Percentiles rank a stretch among this genome's conserved stretches.
phyloP scores from a whole-genome alignment of 2,113 vertebrate species.

The Recurvirostra avosetta region DNA sequence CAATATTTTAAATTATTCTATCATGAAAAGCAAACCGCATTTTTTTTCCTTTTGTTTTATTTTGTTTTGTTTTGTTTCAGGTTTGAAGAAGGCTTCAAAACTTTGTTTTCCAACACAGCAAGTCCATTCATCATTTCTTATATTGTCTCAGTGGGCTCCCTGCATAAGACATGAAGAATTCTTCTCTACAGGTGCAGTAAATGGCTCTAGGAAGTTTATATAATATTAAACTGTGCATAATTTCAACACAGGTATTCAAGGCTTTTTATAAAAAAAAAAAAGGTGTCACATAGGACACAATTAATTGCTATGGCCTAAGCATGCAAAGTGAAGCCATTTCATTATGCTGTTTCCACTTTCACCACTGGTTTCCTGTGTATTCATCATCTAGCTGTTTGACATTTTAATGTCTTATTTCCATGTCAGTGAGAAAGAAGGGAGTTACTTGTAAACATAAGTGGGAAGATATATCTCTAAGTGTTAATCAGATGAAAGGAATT shows the following conservation, averaged over 20 bases:
- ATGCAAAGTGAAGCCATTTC: neutral
- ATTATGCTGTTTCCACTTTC: neutral
- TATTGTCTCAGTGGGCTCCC: neutral
- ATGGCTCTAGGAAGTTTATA: neutral
- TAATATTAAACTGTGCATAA: neutral
- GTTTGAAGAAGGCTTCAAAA: neutral
- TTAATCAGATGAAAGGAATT: constrained; percentile 5
- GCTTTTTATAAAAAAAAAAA: neutral
- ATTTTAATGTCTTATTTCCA: neutral
- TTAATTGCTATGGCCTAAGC: neutral
- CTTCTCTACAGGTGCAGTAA: neutral
- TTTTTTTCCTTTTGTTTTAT: neutral
- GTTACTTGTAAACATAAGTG: neutral
- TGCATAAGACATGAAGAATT: neutral
- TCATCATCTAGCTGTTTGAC: neutral
- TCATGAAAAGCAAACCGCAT: neutral
- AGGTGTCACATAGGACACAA: accelerated
- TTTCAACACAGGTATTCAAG: neutral
- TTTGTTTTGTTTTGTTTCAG: neutral
- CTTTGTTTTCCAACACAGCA: neutral
- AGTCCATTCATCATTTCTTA: neutral
- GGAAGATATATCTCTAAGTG: neutral
- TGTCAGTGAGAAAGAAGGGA: neutral
- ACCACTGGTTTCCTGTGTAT: neutral
- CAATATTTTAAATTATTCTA: neutral